A percentile compares a stretch with the other conserved stretches of the same genome.
These are phyloP conservation scores for Stenodera caucasica DNA, from an alignment of 2,888 invertebrate genomes.

Conservation along the genomic window DNA sequence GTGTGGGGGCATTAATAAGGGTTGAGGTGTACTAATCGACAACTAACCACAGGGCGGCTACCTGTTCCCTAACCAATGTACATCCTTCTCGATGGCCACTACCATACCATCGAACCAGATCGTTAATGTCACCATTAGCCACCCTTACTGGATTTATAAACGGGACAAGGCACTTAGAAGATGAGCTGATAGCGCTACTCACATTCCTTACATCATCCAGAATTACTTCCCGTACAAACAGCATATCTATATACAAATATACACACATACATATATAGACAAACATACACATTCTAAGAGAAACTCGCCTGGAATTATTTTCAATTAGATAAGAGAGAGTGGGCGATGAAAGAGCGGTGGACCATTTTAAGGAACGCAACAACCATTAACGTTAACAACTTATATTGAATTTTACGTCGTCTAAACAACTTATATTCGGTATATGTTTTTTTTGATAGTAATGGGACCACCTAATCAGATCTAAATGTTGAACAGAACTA, in stretches of 20 bases:
- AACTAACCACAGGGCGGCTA: conserved; percentile 30
- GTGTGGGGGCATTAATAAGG: conserved; percentile 27
- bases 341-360: conserved; percentile 19
- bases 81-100: conserved; percentile 6
- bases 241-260: too few relatives aligned
- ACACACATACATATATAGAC: neutral
- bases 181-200: conserved; percentile 29
- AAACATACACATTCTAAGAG: neutral
- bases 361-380: conserved; percentile 26
- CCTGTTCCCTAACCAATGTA: conserved; percentile 27
- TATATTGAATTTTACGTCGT: conserved; percentile 21
- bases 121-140: conserved; percentile 32
- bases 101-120: conserved; percentile 21
- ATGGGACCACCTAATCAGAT: neutral
- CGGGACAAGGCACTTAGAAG: conserved; percentile 27
- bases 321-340: conserved; percentile 31
- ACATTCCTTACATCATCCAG: conserved; percentile 28
- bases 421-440: neutral
- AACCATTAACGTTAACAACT: conserved; percentile 27
- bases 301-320: conserved; percentile 27
- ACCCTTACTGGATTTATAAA: conserved; percentile 29
- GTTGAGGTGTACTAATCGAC: conserved; percentile 29
- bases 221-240: conserved; percentile 32
- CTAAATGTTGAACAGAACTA: neutral
- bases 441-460: neutral